Percentiles rank a stretch among this genome's conserved stretches.
Conservation (phyloP, 1,140 invertebrate genomes). For the Sitobion miscanthi region DNA sequence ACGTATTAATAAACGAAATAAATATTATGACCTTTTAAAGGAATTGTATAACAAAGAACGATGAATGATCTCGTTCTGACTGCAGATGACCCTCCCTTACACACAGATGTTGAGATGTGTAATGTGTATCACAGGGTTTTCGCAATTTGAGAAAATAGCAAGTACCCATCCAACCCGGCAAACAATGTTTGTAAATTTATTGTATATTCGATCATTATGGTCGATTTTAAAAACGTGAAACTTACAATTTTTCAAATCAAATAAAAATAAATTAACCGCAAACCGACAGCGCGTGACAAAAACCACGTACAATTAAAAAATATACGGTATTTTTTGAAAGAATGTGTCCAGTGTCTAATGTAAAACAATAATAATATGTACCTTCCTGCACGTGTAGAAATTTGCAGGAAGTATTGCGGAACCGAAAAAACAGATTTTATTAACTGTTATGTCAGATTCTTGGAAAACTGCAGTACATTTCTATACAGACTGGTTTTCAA, state of each 20-base stretch:
- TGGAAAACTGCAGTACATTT: neutral
- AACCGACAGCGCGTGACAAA: neutral
- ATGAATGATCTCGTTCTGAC: neutral
- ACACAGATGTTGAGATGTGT: neutral
- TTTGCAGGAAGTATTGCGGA: neutral
- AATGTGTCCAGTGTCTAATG: neutral
- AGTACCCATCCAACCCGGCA: neutral
- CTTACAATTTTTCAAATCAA: neutral
- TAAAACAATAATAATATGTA: neutral
- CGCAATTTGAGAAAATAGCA: neutral
- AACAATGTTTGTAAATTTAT: neutral
- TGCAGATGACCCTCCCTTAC: neutral
- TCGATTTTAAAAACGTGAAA: neutral
- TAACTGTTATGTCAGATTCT: neutral
- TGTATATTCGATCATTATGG: neutral
- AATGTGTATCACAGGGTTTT: neutral
- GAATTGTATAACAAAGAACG: neutral
- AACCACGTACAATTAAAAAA: constrained; percentile 17
- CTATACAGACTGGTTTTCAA: neutral
- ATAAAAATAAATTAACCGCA: neutral
- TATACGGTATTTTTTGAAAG: neutral
- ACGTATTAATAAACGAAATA: no score
- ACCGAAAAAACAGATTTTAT: neutral
- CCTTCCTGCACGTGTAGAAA: neutral
- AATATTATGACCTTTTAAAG: neutral